Conservation (phyloP, 2,113 vertebrate species). For the Atlantisia rogersi region DNA sequence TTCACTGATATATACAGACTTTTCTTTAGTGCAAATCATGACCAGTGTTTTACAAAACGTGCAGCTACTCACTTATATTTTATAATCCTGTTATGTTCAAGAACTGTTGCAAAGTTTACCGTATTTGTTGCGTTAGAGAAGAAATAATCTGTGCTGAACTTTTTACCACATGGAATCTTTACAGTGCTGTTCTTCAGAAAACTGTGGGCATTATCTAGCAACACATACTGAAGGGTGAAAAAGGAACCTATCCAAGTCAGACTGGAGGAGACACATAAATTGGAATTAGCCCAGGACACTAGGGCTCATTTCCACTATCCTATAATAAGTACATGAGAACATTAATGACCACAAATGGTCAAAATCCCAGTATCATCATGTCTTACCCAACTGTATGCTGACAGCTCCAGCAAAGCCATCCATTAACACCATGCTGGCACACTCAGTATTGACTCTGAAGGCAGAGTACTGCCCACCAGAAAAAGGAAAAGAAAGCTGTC, state of each 20-base stretch:
- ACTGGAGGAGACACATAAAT: neutral
- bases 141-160: neutral
- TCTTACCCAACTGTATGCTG: neutral
- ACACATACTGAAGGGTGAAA: neutral
- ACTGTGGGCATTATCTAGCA: neutral
- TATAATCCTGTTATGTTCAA: neutral
- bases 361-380: neutral
- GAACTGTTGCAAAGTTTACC: neutral
- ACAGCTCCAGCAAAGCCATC: conserved; percentile 2
- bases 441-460: neutral
- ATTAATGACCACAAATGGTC: conserved; percentile 34
- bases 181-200: neutral
- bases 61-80: neutral
- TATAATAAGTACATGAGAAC: neutral
- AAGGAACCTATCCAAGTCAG: neutral
- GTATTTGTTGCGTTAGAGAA: neutral
- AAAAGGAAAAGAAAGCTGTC: neutral
- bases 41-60: neutral
- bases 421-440: neutral
- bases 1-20: neutral
- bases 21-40: neutral
- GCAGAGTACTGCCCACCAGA: neutral
- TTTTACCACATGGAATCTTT: neutral
- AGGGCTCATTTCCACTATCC: neutral
- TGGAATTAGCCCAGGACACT: conserved; percentile 13